phyloP scores from a whole-genome alignment of 2,888 invertebrate genomes.

The Busseola fusca region DNA sequence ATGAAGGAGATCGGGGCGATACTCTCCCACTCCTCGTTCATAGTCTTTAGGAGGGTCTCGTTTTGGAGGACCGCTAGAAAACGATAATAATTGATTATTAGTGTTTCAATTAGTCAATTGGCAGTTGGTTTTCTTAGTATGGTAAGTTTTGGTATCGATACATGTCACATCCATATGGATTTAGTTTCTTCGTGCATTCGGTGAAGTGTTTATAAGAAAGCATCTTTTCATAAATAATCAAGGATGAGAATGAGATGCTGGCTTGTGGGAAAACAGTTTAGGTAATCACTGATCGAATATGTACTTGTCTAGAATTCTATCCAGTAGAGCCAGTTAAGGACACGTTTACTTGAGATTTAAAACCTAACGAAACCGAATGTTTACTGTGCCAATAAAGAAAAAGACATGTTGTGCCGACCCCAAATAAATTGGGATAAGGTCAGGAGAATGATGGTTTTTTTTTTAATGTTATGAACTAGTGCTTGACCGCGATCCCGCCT shows the following conservation, averaged over 20 bases:
- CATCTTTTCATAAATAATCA: background rate
- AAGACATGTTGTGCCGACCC: too few species aligned
- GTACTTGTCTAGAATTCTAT: background rate
- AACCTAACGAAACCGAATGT: background rate
- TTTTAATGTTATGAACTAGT: too few species aligned
- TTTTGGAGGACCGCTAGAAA: constrained; percentile 87
- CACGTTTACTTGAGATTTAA: background rate
- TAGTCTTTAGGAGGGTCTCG: constrained; percentile 84
- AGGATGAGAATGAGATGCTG: too few species aligned
- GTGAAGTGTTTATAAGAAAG: background rate
- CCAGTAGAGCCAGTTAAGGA: background rate
- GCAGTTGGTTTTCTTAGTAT: background rate
- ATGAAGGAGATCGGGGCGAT: constrained; percentile 91
- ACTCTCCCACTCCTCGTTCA: constrained; percentile 90
- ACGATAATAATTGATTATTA: background rate
- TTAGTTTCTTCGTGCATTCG: background rate
- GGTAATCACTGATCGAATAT: background rate
- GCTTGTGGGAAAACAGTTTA: background rate
- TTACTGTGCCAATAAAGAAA: too few species aligned
- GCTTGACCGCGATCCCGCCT: too few species aligned
- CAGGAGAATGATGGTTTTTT: too few species aligned
- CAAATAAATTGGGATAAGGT: too few species aligned
- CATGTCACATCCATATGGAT: background rate
- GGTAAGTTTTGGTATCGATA: background rate
- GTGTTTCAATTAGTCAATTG: background rate